Evolutionary conservation across 1,140 invertebrate genomes (phyloP).

Genomic region (Micrasema minimum): DNA sequence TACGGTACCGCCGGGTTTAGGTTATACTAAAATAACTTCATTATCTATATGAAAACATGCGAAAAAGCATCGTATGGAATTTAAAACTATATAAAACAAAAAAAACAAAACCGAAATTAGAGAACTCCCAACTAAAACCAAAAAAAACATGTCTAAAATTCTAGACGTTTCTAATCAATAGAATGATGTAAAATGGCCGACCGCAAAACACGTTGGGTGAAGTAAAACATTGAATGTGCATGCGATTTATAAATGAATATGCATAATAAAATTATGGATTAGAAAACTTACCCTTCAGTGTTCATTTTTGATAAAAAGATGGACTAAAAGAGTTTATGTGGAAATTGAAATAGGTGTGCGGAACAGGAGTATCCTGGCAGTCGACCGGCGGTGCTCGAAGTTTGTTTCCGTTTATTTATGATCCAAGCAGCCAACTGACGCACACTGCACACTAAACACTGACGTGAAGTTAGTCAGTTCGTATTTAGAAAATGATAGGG

Average conservation of each 20-base stretch:
- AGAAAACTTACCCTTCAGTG: conserved; percentile 21
- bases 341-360: background rate
- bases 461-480: no score
- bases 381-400: background rate
- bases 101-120: no score
- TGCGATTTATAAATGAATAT: background rate
- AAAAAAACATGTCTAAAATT: conserved; percentile 8
- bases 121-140: no score
- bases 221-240: background rate
- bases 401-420: conserved; percentile 15
- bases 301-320: conserved; percentile 19
- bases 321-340: conserved; percentile 40
- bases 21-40: no score
- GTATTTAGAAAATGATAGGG: no score
- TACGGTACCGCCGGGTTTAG: no score
- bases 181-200: conserved; percentile 23
- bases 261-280: background rate
- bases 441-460: no score
- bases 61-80: no score
- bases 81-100: no score
- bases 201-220: conserved; percentile 21
- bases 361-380: background rate
- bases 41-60: no score
- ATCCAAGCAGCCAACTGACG: no score
- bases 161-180: conserved; percentile 33